phyloP scores from a whole-genome alignment of 2,113 vertebrate species.

The Perognathus longimembris region DNA sequence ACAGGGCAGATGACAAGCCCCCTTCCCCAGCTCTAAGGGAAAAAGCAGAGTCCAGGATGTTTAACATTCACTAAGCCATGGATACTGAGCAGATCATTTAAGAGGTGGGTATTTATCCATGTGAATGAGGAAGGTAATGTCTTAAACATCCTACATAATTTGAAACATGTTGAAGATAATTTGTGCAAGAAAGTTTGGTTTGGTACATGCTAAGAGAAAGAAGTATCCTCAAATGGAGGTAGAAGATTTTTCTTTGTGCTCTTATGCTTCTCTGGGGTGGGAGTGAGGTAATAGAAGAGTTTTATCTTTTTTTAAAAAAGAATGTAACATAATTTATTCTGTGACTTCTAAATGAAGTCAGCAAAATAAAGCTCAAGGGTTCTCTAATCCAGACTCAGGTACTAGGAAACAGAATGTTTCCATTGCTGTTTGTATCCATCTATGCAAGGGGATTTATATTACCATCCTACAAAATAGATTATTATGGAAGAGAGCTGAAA shows the following conservation, averaged over 20 bases:
- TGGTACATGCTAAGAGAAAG: slow-evolving; percentile 55
- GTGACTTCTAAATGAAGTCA: not conserved
- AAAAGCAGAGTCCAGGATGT: not conserved
- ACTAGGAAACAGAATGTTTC: not conserved
- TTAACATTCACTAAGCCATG: slow-evolving; percentile 45
- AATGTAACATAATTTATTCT: not conserved
- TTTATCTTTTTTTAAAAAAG: slow-evolving; percentile 2
- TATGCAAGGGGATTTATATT: not conserved
- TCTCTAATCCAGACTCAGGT: slow-evolving; percentile 30
- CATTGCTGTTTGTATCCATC: not conserved
- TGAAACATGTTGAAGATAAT: slow-evolving; percentile 61
- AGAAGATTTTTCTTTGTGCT: not conserved
- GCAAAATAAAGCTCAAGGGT: not conserved
- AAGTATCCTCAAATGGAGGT: not conserved
- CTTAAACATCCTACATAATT: slow-evolving; percentile 65
- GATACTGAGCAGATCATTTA: slow-evolving; percentile 58
- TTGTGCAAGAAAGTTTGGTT: slow-evolving; percentile 54
- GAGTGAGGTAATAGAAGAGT: not conserved
- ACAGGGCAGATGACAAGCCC: slow-evolving; percentile 33
- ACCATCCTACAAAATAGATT: not conserved
- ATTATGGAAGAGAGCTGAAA: not conserved
- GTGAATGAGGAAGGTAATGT: slow-evolving; percentile 39
- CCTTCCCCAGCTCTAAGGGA: not conserved
- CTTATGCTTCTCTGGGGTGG: not conserved
- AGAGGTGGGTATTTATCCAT: slow-evolving; percentile 36